Conservation (phyloP, 2,797 vertebrate genomes). For the Tympanoctomys barrerae region DNA sequence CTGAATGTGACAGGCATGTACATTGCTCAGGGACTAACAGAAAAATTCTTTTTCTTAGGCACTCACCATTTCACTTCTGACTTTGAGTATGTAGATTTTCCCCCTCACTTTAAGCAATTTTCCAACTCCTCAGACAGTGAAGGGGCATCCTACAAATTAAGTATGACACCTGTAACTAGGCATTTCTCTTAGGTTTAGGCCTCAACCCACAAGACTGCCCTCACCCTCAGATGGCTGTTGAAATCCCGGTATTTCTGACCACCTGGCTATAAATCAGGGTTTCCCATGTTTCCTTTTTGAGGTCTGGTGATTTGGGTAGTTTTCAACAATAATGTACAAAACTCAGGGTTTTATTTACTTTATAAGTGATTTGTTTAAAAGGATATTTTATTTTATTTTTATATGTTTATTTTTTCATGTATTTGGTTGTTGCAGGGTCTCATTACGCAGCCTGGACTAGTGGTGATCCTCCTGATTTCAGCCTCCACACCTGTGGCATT, state of each 20-base stretch:
- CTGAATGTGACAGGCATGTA: slow-evolving; percentile 54
- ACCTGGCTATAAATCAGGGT: not conserved
- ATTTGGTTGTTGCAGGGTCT: too few species aligned
- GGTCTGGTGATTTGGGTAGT: not conserved
- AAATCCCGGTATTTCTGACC: not conserved
- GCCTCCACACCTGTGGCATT: too few species aligned
- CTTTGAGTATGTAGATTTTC: not conserved
- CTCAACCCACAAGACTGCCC: not conserved
- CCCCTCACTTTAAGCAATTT: not conserved
- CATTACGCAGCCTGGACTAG: too few species aligned
- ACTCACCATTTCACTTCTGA: not conserved
- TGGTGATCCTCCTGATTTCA: too few species aligned
- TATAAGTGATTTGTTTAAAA: not conserved
- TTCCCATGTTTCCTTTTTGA: not conserved
- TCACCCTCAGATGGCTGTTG: not conserved
- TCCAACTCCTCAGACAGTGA: not conserved
- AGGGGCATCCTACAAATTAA: not conserved
- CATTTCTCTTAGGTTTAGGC: not conserved
- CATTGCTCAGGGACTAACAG: not conserved
- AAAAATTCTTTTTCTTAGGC: not conserved
- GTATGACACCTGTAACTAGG: too few species aligned
- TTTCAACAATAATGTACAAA: not conserved
- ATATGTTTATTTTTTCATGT: too few species aligned
- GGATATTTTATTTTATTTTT: not conserved
- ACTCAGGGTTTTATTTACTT: not conserved